Evolutionary conservation across 2,888 invertebrate species (phyloP), one percentile per base, ranked within the genome.

Genomic region (Eueremaeus valkanovi): DNA sequence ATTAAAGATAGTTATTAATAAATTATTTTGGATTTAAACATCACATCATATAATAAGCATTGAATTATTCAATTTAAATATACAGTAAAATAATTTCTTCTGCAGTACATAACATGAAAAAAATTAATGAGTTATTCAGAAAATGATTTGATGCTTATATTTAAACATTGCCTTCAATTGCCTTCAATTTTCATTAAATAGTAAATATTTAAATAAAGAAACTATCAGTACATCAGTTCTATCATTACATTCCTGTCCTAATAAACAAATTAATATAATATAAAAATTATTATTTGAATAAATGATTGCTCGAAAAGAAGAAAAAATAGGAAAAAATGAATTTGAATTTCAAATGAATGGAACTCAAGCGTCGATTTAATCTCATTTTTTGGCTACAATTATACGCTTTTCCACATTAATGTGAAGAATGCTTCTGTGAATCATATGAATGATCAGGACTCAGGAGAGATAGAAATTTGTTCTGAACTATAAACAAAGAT

Each of bases 361-460:
- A 55, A 55, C 24, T 55, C 55, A 55, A 55, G 55, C 55, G 2
- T 55, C 21, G 55, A 55, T 55, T 55, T 55, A 55, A n/a, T 55
- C 55, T 55, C n/a, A 21, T 55, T 55, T 55, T 3, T 21, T 2
- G 55, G n/a, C n/a, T n/a, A n/a, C n/a, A n/a, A n/a, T n/a, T n/a
- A n/a, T n/a, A n/a, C n/a, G n/a, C n/a, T n/a, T n/a, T n/a, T n/a
- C n/a, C n/a, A n/a, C n/a, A n/a, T n/a, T n/a, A n/a, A 24, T 8
- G 24, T 24, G 3, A 24, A 6, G 21, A 18, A 55, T 55, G n/a
- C 27, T 24, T 55, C n/a, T 55, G 21, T 21, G n/a, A 24, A 55
- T n/a, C 27, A 3, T 24, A 55, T 21, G 55, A 27, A 6, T 55
- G 21, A 21, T 55, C 24, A 51, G 18, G 21, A 2, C 9, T 6